These are phyloP conservation scores for Poliocrania exsul DNA, from an alignment of 2,797 vertebrate species.

Conservation along the genomic window DNA sequence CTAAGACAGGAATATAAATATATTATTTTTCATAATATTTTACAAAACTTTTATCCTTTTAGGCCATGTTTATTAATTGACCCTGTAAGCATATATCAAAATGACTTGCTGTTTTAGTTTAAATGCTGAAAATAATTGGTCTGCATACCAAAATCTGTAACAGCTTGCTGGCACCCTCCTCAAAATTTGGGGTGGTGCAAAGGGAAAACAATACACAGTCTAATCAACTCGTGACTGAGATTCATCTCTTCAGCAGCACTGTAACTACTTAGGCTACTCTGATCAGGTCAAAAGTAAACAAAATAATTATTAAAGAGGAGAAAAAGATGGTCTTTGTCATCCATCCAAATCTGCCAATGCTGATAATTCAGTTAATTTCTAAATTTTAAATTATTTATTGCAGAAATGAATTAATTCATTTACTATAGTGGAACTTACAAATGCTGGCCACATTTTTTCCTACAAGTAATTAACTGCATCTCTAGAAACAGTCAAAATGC, in stretches of 20 bases:
- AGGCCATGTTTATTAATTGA: background rate
- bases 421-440: background rate
- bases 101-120: background rate
- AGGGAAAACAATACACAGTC: background rate
- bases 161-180: background rate
- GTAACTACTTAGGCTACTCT: background rate
- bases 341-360: background rate
- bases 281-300: background rate
- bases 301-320: background rate
- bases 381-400: background rate
- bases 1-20: background rate
- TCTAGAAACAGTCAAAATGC: background rate
- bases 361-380: background rate
- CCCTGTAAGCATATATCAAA: background rate
- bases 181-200: background rate
- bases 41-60: background rate
- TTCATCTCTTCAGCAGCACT: background rate
- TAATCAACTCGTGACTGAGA: background rate
- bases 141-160: background rate
- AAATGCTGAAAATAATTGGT: background rate
- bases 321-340: background rate
- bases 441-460: background rate
- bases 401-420: background rate
- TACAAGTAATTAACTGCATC: background rate
- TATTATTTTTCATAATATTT: background rate